A percentile compares a stretch with the other conserved stretches of the same genome.
Evolutionary conservation across 2,113 vertebrate species (phyloP).

Genomic region (Phycodurus eques): DNA sequence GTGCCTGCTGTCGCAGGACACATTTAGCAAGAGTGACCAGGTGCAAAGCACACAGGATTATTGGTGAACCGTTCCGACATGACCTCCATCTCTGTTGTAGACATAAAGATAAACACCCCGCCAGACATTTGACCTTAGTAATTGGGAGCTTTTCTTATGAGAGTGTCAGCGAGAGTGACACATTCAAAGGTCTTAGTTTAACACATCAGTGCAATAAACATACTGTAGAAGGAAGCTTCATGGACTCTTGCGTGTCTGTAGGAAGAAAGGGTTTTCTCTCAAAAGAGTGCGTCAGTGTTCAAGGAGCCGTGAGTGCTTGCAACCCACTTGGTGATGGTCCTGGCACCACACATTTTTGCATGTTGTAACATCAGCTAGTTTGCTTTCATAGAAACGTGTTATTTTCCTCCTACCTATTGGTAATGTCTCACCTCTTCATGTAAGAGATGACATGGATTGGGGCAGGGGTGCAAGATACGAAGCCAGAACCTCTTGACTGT

Average conservation of each 20-base stretch:
- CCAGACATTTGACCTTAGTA: slow-evolving; percentile 24
- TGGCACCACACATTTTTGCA: slow-evolving; percentile 32
- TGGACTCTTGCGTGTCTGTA: background rate
- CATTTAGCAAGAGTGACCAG: background rate
- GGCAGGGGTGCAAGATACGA: too few relatives aligned
- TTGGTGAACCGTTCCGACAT: background rate
- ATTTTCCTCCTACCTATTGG: slow-evolving; percentile 15
- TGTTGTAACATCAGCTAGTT: slow-evolving; percentile 40
- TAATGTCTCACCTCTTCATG: slow-evolving; percentile 3
- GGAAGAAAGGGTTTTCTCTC: slow-evolving; percentile 2
- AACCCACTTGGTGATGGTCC: slow-evolving; percentile 26
- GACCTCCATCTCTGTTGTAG: slow-evolving; percentile 8
- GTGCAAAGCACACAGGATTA: background rate
- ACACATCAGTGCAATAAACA: slow-evolving; percentile 3
- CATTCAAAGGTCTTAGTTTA: slow-evolving; percentile 4
- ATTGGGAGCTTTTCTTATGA: slow-evolving; percentile 20
- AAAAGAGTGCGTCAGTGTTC: background rate
- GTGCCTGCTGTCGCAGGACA: background rate
- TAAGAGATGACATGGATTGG: slow-evolving; percentile 2
- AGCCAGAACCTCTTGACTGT: too few relatives aligned
- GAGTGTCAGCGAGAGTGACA: slow-evolving; percentile 17
- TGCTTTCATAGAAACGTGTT: slow-evolving; percentile 17
- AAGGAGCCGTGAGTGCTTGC: background rate
- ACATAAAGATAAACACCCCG: slow-evolving; percentile 33
- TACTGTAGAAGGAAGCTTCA: slow-evolving; percentile 5